Evolutionary conservation across 2,888 invertebrate species (phyloP), one percentile per base, ranked within the genome.

Genomic region (Candidula unifasciata): DNA sequence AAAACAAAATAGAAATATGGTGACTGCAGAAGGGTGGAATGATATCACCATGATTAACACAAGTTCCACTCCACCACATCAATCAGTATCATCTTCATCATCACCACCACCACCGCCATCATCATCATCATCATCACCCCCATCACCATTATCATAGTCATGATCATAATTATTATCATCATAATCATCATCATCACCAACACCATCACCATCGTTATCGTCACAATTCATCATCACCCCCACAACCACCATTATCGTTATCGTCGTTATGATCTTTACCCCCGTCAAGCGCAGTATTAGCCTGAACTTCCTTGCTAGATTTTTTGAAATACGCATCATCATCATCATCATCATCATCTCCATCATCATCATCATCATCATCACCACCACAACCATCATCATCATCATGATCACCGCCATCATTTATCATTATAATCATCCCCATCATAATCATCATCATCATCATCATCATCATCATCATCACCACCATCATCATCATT

Each of bases 381-480:
- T 44, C 60, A 3, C 3, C 60, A 3, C 13, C 60, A 3, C 21
- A 13, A 3, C 21, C 60, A 3, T 60, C 60, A 60, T 60, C 60
- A 60, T 60, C 60, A n/a, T n/a, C 60, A 60, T 60, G 18, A 60
- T 60, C 60, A 60, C 2, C 60, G 21, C 21, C 60, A 60, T 60
- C 60, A 60, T 60, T 60, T 2, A 60, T n/a, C 60, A 60, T 60
- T 21, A 60, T 60, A 13, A 3, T 60, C 60, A 60, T n/a, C n/a
- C 10, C 21, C 60, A 60, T 60, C 21, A 60, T 60, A 6, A 6
- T 44, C 44, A 6, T 44, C 44, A 6, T 44, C 44, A 60, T 60
- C 60, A 60, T n/a, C 60, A 60, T 60, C 60, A 60, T 60, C 60
- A 60, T 60, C 60, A 60, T 60, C 60, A 60, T n/a, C n/a, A 60